Conservation (phyloP, 2,113 vertebrate species). For the Mirza zaza region DNA sequence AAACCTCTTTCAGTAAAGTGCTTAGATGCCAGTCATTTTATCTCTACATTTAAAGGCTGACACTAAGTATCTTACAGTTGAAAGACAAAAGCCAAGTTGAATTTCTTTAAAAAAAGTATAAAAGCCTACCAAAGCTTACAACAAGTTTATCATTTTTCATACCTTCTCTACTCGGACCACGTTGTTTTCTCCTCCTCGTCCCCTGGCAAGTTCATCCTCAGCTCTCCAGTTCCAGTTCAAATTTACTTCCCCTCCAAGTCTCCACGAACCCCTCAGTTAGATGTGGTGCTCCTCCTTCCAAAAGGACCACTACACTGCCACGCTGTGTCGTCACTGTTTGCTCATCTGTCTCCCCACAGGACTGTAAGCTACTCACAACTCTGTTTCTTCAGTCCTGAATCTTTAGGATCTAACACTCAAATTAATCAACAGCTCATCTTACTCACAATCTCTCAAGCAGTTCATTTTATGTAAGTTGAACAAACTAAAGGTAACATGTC, state of each 20-base stretch:
- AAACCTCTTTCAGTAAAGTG: background rate
- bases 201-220: background rate
- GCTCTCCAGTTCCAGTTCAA: background rate
- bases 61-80: background rate
- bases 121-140: background rate
- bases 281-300: fast-evolving
- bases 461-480: background rate
- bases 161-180: background rate
- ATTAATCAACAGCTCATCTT: background rate
- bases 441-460: background rate
- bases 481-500: background rate
- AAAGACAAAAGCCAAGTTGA: background rate
- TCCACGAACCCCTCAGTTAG: background rate
- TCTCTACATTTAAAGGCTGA: background rate
- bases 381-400: background rate
- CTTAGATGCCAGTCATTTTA: background rate
- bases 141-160: fast-evolving
- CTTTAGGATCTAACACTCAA: background rate
- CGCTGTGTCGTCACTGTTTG: fast-evolving
- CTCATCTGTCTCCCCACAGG: background rate
- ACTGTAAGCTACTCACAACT: background rate
- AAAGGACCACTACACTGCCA: fast-evolving
- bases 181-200: background rate
- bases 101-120: background rate
- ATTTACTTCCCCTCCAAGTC: fast-evolving